Evolutionary conservation across 2,888 invertebrate species (phyloP).

Genomic region (Apoda limacodes): DNA sequence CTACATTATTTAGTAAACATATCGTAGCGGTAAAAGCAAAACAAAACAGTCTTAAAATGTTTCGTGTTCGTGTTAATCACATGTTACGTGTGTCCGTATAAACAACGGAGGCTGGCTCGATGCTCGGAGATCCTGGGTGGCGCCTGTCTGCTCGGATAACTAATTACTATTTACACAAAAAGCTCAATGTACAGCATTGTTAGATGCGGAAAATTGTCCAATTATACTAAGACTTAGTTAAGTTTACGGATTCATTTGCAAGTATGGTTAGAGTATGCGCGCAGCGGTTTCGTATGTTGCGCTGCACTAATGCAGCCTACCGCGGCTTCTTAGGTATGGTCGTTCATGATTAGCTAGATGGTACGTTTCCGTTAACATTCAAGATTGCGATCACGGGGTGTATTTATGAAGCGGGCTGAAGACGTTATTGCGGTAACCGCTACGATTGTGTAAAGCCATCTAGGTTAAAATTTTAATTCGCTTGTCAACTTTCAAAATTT

Average conservation of each 20-base stretch:
- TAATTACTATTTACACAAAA: conserved; percentile 65
- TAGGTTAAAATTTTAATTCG: conserved; percentile 34
- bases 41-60: conserved; percentile 59
- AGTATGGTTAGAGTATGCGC: conserved; percentile 31
- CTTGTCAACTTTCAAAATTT: conserved; percentile 56
- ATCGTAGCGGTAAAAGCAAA: conserved; percentile 68
- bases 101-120: conserved; percentile 29
- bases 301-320: not conserved
- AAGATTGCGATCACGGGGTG: conserved; percentile 37
- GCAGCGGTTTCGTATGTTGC: conserved; percentile 11
- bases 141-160: conserved; percentile 33
- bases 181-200: conserved; percentile 67
- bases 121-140: conserved; percentile 32
- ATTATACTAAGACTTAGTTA: conserved; percentile 51
- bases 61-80: conserved; percentile 64
- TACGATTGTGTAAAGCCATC: conserved; percentile 51
- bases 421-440: conserved; percentile 61
- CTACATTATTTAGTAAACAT: conserved; percentile 58
- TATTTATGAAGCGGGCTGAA: conserved; percentile 46
- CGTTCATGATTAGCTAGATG: conserved; percentile 23
- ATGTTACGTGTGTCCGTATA: conserved; percentile 51
- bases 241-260: conserved; percentile 43
- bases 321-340: conserved; percentile 9
- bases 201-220: conserved; percentile 64
- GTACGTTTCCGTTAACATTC: conserved; percentile 25